Evolutionary conservation across 2,113 vertebrate species (phyloP).

Genomic region (Bubo blakistoni): DNA sequence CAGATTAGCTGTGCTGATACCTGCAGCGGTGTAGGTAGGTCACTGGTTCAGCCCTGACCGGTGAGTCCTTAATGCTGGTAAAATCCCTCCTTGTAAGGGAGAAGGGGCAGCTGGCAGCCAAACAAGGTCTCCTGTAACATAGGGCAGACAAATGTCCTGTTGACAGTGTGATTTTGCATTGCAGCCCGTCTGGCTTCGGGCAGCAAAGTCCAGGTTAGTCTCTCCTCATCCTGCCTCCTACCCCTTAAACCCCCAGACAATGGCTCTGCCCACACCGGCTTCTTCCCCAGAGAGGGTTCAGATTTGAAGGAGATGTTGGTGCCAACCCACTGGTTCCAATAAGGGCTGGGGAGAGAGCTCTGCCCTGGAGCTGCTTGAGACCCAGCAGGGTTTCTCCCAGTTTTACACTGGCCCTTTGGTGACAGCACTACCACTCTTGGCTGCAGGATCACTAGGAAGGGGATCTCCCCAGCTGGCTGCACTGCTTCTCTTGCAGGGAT

Average conservation of each 20-base stretch:
- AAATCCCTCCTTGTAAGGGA: neutral
- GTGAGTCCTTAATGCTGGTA: neutral
- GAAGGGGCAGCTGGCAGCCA: neutral
- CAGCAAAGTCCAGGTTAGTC: conserved; percentile 13
- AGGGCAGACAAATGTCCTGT: neutral
- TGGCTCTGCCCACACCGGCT: neutral
- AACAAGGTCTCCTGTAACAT: conserved; percentile 35
- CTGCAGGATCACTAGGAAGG: neutral
- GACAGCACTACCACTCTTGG: neutral
- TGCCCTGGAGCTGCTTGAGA: neutral
- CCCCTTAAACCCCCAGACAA: neutral
- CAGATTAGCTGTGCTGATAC: neutral
- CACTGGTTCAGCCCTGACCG: neutral
- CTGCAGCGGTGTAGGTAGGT: neutral
- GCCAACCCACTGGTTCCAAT: neutral
- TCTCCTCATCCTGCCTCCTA: neutral
- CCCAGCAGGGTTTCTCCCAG: neutral
- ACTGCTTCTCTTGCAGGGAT: neutral
- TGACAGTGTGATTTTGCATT: accelerated
- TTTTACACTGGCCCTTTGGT: neutral
- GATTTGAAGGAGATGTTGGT: neutral
- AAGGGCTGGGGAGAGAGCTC: neutral
- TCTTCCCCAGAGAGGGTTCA: neutral
- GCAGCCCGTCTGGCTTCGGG: neutral
- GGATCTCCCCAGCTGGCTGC: neutral